These are phyloP conservation scores for Hippasteria phrygiana DNA, from an alignment of 53 echinoderm and acorn worm genomes.

Conservation along the genomic window DNA sequence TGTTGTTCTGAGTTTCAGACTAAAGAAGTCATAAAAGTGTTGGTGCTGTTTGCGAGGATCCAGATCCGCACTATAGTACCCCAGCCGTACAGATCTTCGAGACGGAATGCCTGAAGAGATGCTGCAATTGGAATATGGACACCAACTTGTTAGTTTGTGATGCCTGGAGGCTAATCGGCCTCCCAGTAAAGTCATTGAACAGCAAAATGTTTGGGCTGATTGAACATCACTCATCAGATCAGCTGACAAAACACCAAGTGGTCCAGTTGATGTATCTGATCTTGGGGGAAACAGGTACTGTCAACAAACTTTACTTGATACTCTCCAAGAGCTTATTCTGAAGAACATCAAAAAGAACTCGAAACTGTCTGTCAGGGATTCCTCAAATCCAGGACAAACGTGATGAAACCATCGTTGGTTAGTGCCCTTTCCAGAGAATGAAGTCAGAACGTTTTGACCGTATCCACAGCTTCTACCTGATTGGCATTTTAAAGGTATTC, in stretches of 20 bases:
- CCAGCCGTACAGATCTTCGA: slow-evolving; percentile 9
- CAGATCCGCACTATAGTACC: slow-evolving; percentile 43
- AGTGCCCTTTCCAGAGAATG: slow-evolving; percentile 11
- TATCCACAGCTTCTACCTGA: slow-evolving; percentile 72
- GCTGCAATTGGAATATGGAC: slow-evolving; percentile 14
- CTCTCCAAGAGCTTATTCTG: slow-evolving; percentile 62
- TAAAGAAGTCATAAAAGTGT: slow-evolving; percentile 16
- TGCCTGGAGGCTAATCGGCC: slow-evolving; percentile 58
- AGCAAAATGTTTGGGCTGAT: slow-evolving; percentile 25
- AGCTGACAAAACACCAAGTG: slow-evolving; percentile 65
- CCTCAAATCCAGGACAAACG: slow-evolving; percentile 75
- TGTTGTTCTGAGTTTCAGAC: not conserved
- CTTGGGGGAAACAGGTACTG: slow-evolving; percentile 77
- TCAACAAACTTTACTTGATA: slow-evolving; percentile 40
- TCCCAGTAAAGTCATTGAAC: slow-evolving; percentile 1
- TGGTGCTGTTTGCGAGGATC: slow-evolving; percentile 27
- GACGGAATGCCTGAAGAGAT: slow-evolving; percentile 13
- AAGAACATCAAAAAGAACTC: slow-evolving; percentile 70
- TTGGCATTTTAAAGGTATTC: slow-evolving; percentile 89
- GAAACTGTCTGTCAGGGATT: slow-evolving; percentile 80
- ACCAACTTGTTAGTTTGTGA: slow-evolving; percentile 61
- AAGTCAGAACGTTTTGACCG: not conserved
- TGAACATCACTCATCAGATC: not conserved
- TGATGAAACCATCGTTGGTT: slow-evolving; percentile 19
- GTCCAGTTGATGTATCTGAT: slow-evolving; percentile 78